A percentile compares a stretch with the other conserved stretches of the same genome.
These are phyloP conservation scores for Condylostylus longicornis DNA, from an alignment of 1,140 invertebrate species.

Conservation along the genomic window DNA sequence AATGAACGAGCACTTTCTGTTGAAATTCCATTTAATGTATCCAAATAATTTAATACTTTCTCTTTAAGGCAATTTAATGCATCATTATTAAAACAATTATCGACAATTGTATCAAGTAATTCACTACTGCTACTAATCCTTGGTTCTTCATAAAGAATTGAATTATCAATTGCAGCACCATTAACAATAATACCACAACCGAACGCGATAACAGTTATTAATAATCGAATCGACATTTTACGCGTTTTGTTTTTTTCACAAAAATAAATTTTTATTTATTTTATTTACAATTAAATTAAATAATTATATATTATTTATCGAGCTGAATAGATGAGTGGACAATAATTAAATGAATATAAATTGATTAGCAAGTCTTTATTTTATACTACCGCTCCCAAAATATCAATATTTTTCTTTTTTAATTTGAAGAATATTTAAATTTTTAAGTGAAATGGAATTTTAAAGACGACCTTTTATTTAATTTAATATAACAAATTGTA, in stretches of 20 bases:
- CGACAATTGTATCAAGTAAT: slow-evolving; percentile 50
- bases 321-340: slow-evolving; percentile 25
- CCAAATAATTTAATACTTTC: slow-evolving; percentile 55
- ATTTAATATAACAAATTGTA: no score
- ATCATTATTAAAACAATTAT: slow-evolving; percentile 50
- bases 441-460: no score
- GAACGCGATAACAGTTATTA: slow-evolving; percentile 24
- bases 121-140: slow-evolving; percentile 45
- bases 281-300: slow-evolving; percentile 5
- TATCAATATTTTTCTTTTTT: no score
- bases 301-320: slow-evolving; percentile 24
- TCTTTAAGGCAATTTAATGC: slow-evolving; percentile 54
- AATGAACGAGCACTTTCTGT: slow-evolving; percentile 40
- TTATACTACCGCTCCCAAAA: slow-evolving; percentile 30
- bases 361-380: slow-evolving; percentile 23
- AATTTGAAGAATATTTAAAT: no score
- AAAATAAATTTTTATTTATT: slow-evolving; percentile 7
- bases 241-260: neutral
- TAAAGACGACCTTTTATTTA: no score
- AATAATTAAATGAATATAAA: slow-evolving; percentile 22
- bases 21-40: slow-evolving; percentile 46
- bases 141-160: slow-evolving; percentile 34
- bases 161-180: slow-evolving; percentile 38
- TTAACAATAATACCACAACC: slow-evolving; percentile 30
- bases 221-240: slow-evolving; percentile 24